Base-by-base conservation (phyloP, 30 jellyfish, hydroid and myxozoan genomes). In the Sanderia malayensis region DNA sequence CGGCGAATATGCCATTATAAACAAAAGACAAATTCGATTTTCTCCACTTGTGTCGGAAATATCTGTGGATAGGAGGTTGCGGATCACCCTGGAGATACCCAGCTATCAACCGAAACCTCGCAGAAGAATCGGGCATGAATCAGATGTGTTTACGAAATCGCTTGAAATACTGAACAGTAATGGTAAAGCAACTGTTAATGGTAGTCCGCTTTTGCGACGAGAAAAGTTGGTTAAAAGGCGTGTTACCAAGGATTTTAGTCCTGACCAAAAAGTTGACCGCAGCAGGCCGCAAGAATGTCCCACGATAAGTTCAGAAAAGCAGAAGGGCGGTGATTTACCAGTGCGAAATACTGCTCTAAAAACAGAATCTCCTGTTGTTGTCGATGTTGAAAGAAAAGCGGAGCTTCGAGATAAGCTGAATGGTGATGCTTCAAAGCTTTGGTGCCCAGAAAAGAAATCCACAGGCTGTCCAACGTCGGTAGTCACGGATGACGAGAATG, bases 1-100 rank as follows among this genome's bases (percentile, higher is more conserved):
- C n/a, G 89, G 89, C 17, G 89, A 78, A 1, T 78, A 78, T 66
- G 74, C 89, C 31, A 76, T 78, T 18, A 78, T 78, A 15, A 52
- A 78, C 61, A 44, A 58, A 22, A 78, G 66, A 30, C 70, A 78
- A 22, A 78, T 82, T 19, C 44, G 81, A 13, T 52, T 78, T 33
- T 70, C 89, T 18, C 89, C 89, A 13, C 24, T 78, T 15, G 30
- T 78, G 8, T 44, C 89, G 7, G 89, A 62, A 2, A 37, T 78
- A 11, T 44, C 89, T 8, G 89, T 78, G 2, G 89, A 78, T 15
- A 67, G 76, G 29, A 53, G 64, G 62, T 31, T 78, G 22, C 63
- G 70, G 34, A 64, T 78, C 21, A 66, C 82, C 0, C 28, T 78
- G 60, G 30, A 53, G 8, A 59, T 78, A 2, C 89, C 89, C 23